Percentiles rank a stretch among this genome's conserved stretches.
phyloP scores from a whole-genome alignment of 2,888 invertebrate genomes.

The Tryphoninae sp. region DNA sequence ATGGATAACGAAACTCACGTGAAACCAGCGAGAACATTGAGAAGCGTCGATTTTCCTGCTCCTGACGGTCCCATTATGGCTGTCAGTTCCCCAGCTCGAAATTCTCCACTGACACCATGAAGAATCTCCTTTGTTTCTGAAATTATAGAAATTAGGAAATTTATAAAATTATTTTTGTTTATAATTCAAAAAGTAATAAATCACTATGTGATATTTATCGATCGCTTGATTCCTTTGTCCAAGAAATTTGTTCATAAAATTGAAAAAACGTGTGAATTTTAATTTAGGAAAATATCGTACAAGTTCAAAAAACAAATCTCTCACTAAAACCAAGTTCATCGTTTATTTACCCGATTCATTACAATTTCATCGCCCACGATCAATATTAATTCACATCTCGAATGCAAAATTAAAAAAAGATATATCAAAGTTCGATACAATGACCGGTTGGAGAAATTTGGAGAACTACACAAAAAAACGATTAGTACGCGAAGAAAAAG shows the following conservation, averaged over 20 bases:
- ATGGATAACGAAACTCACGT: conserved; percentile 85
- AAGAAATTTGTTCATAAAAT: too few relatives aligned
- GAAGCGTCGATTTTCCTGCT: conserved; percentile 92
- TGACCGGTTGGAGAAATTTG: not conserved
- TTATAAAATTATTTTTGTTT: not conserved
- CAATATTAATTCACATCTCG: not conserved
- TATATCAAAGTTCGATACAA: not conserved
- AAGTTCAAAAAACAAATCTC: too few relatives aligned
- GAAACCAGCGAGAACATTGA: conserved; percentile 95
- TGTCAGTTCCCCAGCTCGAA: conserved; percentile 85
- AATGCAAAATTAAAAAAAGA: too few relatives aligned
- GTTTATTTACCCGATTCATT: not conserved
- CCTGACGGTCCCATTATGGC: conserved; percentile 88
- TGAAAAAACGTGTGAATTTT: too few relatives aligned
- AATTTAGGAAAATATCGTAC: too few relatives aligned
- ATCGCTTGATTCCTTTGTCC: too few relatives aligned
- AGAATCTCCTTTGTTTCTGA: conserved; percentile 85
- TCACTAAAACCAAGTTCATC: too few relatives aligned
- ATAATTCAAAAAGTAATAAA: not conserved
- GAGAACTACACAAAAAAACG: not conserved
- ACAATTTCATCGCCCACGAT: not conserved
- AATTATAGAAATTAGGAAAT: conserved; percentile 66
- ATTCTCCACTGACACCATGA: conserved; percentile 82
- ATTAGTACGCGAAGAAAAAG: not conserved
- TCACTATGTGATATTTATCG: not conserved